Conservation (phyloP, 2,797 vertebrate species). For the Trematomus bernacchii region DNA sequence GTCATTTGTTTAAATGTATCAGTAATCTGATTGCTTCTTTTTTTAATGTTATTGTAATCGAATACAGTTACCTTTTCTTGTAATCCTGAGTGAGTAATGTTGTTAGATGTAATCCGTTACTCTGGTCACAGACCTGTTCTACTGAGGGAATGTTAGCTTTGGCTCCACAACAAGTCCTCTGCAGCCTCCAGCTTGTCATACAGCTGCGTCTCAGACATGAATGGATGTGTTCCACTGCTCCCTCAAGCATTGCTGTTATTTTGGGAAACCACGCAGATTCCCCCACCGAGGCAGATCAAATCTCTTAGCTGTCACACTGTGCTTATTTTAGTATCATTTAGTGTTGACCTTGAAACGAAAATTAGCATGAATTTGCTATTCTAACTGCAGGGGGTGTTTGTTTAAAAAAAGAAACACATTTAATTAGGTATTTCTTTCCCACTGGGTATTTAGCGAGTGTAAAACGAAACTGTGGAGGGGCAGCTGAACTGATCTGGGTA, state of each 20-base stretch:
- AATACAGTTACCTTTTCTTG: too few species aligned
- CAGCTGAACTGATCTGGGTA: constrained; percentile 22
- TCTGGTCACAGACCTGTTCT: constrained; percentile 51
- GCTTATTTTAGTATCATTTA: constrained; percentile 50
- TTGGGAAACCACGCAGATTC: constrained; percentile 36
- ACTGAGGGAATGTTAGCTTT: constrained; percentile 43
- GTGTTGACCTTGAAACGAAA: constrained; percentile 58
- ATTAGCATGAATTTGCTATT: constrained; percentile 58
- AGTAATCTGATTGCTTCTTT: too few species aligned
- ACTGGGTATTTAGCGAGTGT: constrained; percentile 23
- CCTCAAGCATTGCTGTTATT: constrained; percentile 35
- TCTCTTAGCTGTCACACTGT: constrained; percentile 44
- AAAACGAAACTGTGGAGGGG: constrained; percentile 30
- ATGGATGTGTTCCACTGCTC: constrained; percentile 14
- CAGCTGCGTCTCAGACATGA: constrained; percentile 33
- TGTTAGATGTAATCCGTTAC: too few species aligned
- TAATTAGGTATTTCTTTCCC: constrained; percentile 35
- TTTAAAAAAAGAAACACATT: constrained; percentile 32
- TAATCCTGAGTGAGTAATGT: too few species aligned
- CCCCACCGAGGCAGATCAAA: constrained; percentile 35
- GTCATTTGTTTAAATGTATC: too few species aligned
- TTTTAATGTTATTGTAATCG: too few species aligned
- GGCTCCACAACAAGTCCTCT: constrained; percentile 24
- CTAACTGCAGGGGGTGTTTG: constrained; percentile 48
- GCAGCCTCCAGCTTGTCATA: constrained; percentile 18